Evolutionary conservation across 92 coral and sea anemone species (phyloP).

Genomic region (Ricordea florida): DNA sequence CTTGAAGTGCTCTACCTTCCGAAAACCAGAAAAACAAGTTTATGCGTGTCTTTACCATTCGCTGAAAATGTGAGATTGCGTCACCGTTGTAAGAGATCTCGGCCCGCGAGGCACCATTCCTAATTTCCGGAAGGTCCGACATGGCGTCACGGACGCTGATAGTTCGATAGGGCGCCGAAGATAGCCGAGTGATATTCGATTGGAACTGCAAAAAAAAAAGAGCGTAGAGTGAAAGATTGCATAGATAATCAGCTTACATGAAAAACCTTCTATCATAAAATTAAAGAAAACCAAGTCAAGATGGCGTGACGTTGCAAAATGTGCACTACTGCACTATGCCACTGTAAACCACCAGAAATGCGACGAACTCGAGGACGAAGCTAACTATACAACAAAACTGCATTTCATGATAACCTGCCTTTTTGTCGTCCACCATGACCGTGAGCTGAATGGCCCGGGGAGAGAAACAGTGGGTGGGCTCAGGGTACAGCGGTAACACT

Average conservation of each 20-base stretch:
- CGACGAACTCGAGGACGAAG: too few species aligned
- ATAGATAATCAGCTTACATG: not conserved
- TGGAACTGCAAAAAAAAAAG: constrained; percentile 45
- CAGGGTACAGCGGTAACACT: constrained; percentile 92
- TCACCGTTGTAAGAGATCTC: constrained; percentile 89
- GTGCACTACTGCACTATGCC: too few species aligned
- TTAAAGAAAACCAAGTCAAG: not conserved
- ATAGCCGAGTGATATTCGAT: constrained; percentile 88
- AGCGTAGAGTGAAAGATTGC: not conserved
- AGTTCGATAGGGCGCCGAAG: constrained; percentile 95
- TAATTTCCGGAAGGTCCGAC: constrained; percentile 95
- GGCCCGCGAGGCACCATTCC: constrained; percentile 74
- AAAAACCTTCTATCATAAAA: not conserved
- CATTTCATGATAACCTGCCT: constrained; percentile 28
- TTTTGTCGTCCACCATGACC: constrained; percentile 89
- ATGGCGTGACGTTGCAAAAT: not conserved
- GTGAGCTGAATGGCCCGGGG: constrained; percentile 94
- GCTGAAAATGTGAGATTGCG: constrained; percentile 89
- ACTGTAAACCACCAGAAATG: too few species aligned
- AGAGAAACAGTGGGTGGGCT: constrained; percentile 94
- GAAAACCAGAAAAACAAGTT: too few species aligned
- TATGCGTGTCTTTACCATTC: constrained; percentile 58
- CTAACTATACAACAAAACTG: too few species aligned
- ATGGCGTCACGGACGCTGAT: constrained; percentile 97
- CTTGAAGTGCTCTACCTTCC: too few species aligned